Base-by-base conservation (phyloP, 2,113 vertebrate genomes). In the Gopherus evgoodei region DNA sequence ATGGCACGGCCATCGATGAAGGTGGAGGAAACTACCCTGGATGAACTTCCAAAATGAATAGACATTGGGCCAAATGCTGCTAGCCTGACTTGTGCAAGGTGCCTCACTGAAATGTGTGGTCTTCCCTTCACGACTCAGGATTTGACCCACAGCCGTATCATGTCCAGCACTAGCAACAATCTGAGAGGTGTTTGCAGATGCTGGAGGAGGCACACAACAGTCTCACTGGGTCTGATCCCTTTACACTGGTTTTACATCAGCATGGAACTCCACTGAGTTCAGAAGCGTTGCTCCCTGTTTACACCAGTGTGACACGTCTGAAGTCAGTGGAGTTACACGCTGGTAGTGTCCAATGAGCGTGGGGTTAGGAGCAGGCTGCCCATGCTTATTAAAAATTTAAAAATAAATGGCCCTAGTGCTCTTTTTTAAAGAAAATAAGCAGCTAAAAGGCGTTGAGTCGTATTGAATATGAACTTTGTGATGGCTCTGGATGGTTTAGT, bases 401-500 rank as follows among this genome's bases (percentile, higher is more conserved):
- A 89, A 87, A 8, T 8, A 52, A 38, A 54, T 50, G 31, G 27
- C 57, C 87, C 31, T 44, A 12, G 27, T 83, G 21, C 22, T 17
- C 69, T 19, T 25, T 76, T 84, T 81, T n/a, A 65, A 62, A 86
- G 88, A 94, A 87, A 52, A 92, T 90, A 22, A 92, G 44, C 76
- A 84, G 78, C 69, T 94, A 96, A 94, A 91, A 93, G 2, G 5
- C 50, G 54, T 35, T 25, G 38, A 22, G 94, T 27, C 42, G 42
- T 89, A 50, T 90, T 96, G 88, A 88, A 92, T 88, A 86, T 88
- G 86, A 93, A 95, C 88, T 57, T 83, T 90, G 91, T 94, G 78
- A 83, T 75, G 90, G 69, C 89, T 92, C 83, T 89, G 65, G 92
- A 75, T 86, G 90, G 65, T 81, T 31, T 83, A 57, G 72, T 17